These are phyloP conservation scores for Sclerurus mexicanus DNA, from an alignment of 2,113 vertebrate species.

Conservation along the genomic window DNA sequence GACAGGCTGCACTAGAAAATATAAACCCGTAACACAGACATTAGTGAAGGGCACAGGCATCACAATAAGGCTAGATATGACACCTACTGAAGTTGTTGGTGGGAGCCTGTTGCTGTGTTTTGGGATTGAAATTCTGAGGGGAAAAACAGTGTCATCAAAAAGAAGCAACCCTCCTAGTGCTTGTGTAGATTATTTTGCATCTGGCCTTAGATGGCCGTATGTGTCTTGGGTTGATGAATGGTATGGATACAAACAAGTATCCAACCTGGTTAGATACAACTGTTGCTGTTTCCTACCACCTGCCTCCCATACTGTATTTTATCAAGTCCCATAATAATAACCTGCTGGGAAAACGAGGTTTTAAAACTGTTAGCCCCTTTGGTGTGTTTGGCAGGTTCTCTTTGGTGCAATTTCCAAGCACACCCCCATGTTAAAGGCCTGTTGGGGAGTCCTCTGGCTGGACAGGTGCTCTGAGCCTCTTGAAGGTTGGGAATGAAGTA, in stretches of 20 bases:
- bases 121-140: not conserved
- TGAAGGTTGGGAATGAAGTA: slow-evolving; percentile 19
- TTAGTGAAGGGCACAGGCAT: not conserved
- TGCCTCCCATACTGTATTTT: not conserved
- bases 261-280: not conserved
- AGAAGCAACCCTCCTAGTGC: not conserved
- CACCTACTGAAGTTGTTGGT: not conserved
- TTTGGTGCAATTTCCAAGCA: not conserved
- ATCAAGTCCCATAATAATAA: not conserved
- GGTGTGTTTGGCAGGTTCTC: not conserved
- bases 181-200: not conserved
- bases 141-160: not conserved
- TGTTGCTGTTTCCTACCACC: not conserved
- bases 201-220: not conserved
- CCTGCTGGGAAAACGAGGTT: not conserved
- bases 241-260: not conserved
- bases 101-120: not conserved
- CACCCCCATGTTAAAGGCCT: not conserved
- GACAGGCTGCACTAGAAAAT: not conserved
- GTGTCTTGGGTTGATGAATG: not conserved
- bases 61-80: not conserved
- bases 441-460: not conserved
- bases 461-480: slow-evolving; percentile 42
- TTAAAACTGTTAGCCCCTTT: not conserved
- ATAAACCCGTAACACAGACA: not conserved